A percentile compares a stretch with the other conserved stretches of the same genome.
Conservation (phyloP, 2,888 invertebrate species). For the Agrochola lota region DNA sequence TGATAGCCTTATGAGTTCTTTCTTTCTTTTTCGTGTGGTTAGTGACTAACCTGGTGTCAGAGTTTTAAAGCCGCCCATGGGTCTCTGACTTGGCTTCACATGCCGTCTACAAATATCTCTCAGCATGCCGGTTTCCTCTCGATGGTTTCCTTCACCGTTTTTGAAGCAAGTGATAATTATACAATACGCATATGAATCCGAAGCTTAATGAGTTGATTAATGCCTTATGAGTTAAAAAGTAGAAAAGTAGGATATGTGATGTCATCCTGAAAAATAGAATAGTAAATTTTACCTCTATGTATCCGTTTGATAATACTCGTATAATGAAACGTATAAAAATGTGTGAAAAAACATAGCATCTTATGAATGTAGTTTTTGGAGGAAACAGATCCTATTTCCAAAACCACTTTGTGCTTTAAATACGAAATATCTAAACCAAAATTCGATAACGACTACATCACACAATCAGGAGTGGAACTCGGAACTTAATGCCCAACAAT, state of each 20-base stretch:
- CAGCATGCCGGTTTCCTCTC: too few species aligned
- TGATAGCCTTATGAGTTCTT: constrained; percentile 1
- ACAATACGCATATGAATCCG: too few species aligned
- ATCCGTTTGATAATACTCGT: background rate
- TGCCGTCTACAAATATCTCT: too few species aligned
- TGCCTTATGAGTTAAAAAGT: background rate
- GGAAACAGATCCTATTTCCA: background rate
- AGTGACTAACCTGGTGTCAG: too few species aligned
- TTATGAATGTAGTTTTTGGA: background rate
- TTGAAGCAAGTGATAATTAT: too few species aligned
- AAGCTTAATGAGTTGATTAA: background rate
- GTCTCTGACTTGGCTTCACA: too few species aligned
- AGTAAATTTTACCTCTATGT: background rate
- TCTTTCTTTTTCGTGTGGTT: too few species aligned
- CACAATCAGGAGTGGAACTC: constrained; percentile 58
- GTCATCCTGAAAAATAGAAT: background rate
- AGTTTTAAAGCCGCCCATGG: too few species aligned
- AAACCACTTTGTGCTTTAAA: constrained; percentile 8
- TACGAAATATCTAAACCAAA: constrained; percentile 16
- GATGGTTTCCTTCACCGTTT: too few species aligned
- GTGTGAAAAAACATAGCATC: background rate
- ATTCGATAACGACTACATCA: constrained; percentile 44
- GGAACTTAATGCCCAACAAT: constrained; percentile 64
- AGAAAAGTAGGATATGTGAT: background rate
- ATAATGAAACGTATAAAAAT: background rate